Evolutionary conservation across 92 coral and sea anemone genomes (phyloP).

Genomic region (Porites rus): DNA sequence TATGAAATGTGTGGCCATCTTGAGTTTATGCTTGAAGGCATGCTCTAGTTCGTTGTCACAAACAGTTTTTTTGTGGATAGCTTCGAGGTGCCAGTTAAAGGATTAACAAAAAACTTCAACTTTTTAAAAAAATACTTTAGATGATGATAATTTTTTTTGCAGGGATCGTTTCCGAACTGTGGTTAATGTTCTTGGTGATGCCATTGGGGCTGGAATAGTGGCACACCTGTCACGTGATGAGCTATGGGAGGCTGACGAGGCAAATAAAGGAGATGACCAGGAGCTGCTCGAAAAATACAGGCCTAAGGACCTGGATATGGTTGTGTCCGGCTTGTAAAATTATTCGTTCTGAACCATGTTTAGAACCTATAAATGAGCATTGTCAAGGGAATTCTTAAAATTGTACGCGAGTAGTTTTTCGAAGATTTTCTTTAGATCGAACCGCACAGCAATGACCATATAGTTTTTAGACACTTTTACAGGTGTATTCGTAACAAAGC

Average conservation of each 20-base stretch:
- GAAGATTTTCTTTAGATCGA: no score
- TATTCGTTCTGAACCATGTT: background rate
- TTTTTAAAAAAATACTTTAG: background rate
- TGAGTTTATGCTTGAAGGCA: no score
- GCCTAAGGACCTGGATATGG: background rate
- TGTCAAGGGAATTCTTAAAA: no score
- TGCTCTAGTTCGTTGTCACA: no score
- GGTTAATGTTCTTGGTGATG: constrained; percentile 66
- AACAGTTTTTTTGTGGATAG: no score
- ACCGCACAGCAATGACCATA: no score
- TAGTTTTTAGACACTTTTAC: no score
- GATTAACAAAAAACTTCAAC: no score
- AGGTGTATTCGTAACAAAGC: no score
- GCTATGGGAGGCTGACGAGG: constrained; percentile 29
- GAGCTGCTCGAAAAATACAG: constrained; percentile 21
- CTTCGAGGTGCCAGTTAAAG: no score
- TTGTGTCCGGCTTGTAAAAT: background rate
- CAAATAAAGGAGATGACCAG: constrained; percentile 6
- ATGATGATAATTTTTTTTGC: background rate
- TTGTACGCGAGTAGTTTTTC: no score
- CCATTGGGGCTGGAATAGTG: constrained; percentile 69
- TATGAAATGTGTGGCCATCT: no score
- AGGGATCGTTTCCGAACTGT: constrained; percentile 77
- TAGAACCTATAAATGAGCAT: background rate
- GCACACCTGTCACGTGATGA: constrained; percentile 66